These are phyloP conservation scores for Trichonephila clavipes DNA, from an alignment of 1,140 invertebrate genomes.

Conservation along the genomic window DNA sequence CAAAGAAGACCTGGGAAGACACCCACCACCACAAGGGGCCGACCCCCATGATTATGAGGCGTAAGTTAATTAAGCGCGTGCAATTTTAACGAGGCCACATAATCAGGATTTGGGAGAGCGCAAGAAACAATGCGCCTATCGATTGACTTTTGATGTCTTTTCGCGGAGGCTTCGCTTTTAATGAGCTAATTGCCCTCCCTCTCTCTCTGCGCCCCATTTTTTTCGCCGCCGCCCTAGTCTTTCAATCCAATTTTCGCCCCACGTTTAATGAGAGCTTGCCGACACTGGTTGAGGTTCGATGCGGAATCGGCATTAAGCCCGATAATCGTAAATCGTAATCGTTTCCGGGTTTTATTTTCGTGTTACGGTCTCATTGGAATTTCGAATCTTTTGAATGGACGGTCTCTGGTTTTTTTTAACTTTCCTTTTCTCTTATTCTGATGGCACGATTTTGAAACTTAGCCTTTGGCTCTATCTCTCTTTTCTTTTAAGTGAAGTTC, in stretches of 20 bases:
- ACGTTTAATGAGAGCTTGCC: conserved; percentile 66
- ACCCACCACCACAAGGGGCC: conserved; percentile 22
- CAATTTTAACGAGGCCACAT: conserved; percentile 77
- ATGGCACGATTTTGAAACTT: background rate
- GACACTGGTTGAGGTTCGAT: conserved; percentile 2
- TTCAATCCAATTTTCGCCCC: conserved; percentile 74
- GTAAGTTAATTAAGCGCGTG: conserved; percentile 77
- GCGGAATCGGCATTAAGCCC: conserved; percentile 62
- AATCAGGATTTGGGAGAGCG: conserved; percentile 72
- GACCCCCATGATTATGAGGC: conserved; percentile 69
- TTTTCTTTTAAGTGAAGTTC: background rate
- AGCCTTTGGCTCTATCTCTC: background rate
- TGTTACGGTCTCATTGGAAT: conserved; percentile 58
- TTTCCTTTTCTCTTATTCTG: background rate
- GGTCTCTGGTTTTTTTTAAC: background rate
- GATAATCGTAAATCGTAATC: conserved; percentile 76
- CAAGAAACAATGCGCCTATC: conserved; percentile 71
- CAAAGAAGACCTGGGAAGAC: conserved; percentile 48
- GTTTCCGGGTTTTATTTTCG: conserved; percentile 68
- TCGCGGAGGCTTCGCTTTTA: conserved; percentile 70
- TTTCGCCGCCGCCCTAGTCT: background rate
- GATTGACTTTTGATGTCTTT: conserved; percentile 75
- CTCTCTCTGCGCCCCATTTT: conserved; percentile 1
- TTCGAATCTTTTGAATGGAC: conserved; percentile 19
- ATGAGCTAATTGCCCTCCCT: conserved; percentile 71